Conservation (phyloP, 2,113 vertebrate species). For the Promerops cafer region DNA sequence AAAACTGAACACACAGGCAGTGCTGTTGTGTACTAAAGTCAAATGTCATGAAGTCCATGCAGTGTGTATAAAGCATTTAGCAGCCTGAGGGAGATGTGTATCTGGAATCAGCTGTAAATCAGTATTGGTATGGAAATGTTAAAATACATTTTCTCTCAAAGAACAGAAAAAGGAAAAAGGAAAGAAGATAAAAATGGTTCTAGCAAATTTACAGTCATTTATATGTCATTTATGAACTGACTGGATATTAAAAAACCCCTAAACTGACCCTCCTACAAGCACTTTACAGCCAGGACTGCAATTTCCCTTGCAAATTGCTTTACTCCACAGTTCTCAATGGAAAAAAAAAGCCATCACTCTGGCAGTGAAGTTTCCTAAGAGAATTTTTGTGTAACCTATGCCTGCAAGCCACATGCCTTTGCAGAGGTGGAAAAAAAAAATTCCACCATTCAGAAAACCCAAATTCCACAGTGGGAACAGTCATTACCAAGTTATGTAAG, state of each 20-base stretch:
- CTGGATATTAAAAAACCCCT: background rate
- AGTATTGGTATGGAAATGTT: accelerated
- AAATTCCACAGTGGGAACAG: background rate
- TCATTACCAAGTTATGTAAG: background rate
- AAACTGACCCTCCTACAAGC: background rate
- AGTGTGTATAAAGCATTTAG: accelerated
- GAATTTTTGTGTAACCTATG: background rate
- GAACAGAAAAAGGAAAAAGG: background rate
- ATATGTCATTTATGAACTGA: background rate
- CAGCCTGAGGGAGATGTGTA: background rate
- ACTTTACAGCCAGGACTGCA: background rate
- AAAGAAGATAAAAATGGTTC: background rate
- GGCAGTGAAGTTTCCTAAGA: background rate
- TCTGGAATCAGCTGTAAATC: background rate
- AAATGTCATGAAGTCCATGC: background rate
- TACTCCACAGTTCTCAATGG: background rate
- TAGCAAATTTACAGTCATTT: background rate
- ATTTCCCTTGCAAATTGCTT: background rate
- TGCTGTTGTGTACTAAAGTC: background rate
- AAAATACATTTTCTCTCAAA: background rate
- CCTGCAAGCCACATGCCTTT: background rate
- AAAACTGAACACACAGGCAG: background rate
- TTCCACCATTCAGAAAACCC: background rate
- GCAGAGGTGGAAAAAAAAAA: background rate
- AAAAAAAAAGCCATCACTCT: background rate